Conservation (phyloP, 2,797 vertebrate genomes). For the Anomalospiza imberbis region DNA sequence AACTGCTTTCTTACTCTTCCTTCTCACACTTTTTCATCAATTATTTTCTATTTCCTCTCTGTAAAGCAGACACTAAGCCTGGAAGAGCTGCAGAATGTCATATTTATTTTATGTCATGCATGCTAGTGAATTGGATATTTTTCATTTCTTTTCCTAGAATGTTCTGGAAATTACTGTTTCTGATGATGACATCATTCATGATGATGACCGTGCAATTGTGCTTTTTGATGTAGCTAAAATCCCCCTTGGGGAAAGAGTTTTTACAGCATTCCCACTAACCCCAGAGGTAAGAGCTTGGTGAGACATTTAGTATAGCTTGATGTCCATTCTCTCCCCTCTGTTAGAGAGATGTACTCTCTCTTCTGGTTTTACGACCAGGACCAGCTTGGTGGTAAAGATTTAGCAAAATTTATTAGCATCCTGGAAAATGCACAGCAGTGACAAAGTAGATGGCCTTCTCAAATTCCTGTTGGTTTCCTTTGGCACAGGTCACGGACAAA, state of each 20-base stretch:
- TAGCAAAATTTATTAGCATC: background rate
- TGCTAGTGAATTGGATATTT: background rate
- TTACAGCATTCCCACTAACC: constrained; percentile 70
- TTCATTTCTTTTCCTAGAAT: constrained; percentile 69
- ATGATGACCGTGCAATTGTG: constrained; percentile 70
- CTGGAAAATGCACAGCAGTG: background rate
- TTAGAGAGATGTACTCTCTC: background rate
- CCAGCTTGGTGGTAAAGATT: background rate
- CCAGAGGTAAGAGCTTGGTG: constrained; percentile 47
- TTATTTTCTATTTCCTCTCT: background rate
- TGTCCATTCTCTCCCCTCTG: background rate
- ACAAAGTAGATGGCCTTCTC: background rate
- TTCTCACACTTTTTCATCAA: background rate
- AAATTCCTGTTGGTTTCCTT: background rate
- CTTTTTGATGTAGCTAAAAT: constrained; percentile 80
- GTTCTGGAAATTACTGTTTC: constrained; percentile 80
- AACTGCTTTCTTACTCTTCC: background rate
- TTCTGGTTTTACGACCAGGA: background rate
- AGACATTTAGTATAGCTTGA: background rate
- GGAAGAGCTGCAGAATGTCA: background rate
- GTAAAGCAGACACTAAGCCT: background rate
- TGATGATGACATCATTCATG: constrained; percentile 72
- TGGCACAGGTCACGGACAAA: background rate
- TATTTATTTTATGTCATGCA: background rate
- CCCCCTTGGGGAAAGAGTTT: constrained; percentile 59